phyloP scores from a whole-genome alignment of 1,140 invertebrate genomes.

The Homarus americanus region DNA sequence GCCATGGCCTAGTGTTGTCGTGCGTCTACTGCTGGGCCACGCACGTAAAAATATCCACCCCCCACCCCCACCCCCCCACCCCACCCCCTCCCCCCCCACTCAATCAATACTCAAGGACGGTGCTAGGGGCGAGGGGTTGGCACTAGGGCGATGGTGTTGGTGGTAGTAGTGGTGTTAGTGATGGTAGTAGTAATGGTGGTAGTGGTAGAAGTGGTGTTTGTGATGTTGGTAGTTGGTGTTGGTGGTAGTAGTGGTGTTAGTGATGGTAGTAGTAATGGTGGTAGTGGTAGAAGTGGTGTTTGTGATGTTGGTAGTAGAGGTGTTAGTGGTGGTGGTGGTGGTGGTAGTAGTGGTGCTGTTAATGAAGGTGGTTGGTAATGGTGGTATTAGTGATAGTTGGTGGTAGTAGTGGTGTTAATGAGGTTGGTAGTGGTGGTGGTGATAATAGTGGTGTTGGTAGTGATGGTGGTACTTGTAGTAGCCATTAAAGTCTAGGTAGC shows the following conservation, averaged over 20 bases:
- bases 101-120: slow-evolving; percentile 20
- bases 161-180: not conserved
- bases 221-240: not conserved
- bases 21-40: not conserved
- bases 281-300: not conserved
- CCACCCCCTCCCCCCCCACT: slow-evolving; percentile 3
- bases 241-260: not conserved
- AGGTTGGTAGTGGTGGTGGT: not conserved
- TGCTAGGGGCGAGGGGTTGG: not conserved
- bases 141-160: not conserved
- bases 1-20: not conserved
- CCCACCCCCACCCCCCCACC: too few relatives aligned
- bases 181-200: too few relatives aligned
- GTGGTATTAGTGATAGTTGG: not conserved
- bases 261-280: not conserved
- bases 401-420: not conserved
- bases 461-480: not conserved
- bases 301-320: not conserved
- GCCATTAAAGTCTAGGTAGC: too few relatives aligned
- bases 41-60: not conserved
- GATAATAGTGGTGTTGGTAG: too few relatives aligned
- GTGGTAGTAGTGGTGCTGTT: not conserved
- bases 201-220: not conserved
- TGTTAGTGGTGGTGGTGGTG: not conserved
- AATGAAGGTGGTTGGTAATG: not conserved